A percentile compares a stretch with the other conserved stretches of the same genome.
Evolutionary conservation across 2,113 vertebrate species (phyloP).

Genomic region (Ceyx melanurus): DNA sequence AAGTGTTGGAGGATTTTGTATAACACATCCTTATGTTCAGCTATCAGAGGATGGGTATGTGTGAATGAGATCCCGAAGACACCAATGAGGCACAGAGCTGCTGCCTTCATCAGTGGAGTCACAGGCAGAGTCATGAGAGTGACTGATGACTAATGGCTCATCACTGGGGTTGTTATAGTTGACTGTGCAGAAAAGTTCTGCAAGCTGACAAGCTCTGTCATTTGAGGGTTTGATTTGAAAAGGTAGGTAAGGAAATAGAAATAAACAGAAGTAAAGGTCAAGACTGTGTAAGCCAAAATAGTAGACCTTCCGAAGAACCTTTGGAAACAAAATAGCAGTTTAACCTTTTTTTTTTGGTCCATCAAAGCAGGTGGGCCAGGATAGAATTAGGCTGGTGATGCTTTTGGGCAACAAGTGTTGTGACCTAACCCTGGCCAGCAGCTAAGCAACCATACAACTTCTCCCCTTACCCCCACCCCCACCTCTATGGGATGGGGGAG

Average conservation of each 20-base stretch:
- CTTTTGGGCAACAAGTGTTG: neutral
- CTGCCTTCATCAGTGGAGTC: neutral
- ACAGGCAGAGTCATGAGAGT: neutral
- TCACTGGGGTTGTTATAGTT: neutral
- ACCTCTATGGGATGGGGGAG: fast-evolving
- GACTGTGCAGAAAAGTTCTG: neutral
- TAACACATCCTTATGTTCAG: neutral
- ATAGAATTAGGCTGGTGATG: neutral
- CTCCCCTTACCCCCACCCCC: too few species aligned
- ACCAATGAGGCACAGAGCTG: neutral
- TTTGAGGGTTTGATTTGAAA: neutral
- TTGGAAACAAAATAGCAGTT: neutral
- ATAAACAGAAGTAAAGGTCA: neutral
- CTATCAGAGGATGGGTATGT: neutral
- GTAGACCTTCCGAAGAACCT: neutral
- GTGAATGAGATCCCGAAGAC: neutral
- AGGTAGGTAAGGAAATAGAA: neutral
- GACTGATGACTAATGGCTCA: fast-evolving
- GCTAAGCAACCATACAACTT: neutral
- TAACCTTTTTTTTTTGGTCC: neutral
- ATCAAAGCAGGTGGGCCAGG: neutral
- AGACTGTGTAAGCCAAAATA: neutral
- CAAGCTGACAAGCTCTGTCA: neutral
- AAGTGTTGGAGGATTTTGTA: neutral
- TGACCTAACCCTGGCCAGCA: neutral